Base-by-base conservation (phyloP, 2,797 vertebrate species). In the Hafferia zeledoni region DNA sequence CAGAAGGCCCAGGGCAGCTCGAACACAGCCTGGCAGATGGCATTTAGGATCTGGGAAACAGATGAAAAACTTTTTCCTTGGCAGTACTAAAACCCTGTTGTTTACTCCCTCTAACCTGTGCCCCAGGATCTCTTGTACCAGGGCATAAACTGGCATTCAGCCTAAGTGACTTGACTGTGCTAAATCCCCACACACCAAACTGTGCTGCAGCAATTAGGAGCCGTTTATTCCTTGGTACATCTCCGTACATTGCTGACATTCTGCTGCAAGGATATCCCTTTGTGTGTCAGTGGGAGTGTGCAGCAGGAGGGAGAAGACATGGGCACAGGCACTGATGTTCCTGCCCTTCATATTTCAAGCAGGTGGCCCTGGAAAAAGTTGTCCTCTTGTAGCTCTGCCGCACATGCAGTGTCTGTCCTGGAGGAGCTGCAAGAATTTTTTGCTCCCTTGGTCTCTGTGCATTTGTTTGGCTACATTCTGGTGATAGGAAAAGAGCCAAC, bases 21-120 rank as follows among this genome's bases (percentile, higher is more conserved):
- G 0, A 63, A 83, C 60, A 60, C 2, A 2, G 52, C 60, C 78
- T 94, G 75, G 49, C 78, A 92, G 92, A 77, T 85, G 70, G 64
- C 4, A 3, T 82, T 90, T 87, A 88, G 71, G 67, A 56, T 80
- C 49, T 82, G 71, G 79, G 53, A 83, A 93, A 49, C 10, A 87
- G 71, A 87, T 90, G 14, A 85, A 83, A 87, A 93, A 49, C 52
- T 30, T 84, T 44, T 79, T 89, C 63, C 46, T 84, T 83, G 92
- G 81, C 83, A 90, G 31, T 83, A 70, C 74, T 52, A 88, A 86
- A 90, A 5, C 69, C 55, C 74, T 10, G 19, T 75, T 94, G 65
- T 93, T 92, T 92, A 50, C 52, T 90, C 68, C 19, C 1, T 23
- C 52, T 84, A 83, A 91, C 93, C 90, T 91, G 85, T 83, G 88